phyloP scores from a whole-genome alignment of 1,140 invertebrate genomes.

The Lepidurus arcticus region DNA sequence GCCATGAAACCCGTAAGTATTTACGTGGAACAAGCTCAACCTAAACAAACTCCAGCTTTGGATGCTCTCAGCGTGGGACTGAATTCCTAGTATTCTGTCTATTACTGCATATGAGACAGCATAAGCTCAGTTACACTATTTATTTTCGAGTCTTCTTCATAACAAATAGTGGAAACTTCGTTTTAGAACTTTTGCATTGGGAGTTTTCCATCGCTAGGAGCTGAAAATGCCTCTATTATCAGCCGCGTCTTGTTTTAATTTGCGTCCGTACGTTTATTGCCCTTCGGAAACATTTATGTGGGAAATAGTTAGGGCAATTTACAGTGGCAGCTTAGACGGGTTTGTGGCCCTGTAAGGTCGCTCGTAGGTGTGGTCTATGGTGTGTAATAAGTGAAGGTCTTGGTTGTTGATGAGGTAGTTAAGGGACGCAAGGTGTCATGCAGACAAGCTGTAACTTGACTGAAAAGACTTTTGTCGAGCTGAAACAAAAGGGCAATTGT shows the following conservation, averaged over 20 bases:
- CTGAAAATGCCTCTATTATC: background rate
- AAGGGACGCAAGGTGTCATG: background rate
- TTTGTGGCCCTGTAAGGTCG: background rate
- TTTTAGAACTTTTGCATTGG: background rate
- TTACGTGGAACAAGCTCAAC: background rate
- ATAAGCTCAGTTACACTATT: no score
- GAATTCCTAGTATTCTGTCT: no score
- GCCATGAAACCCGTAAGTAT: background rate
- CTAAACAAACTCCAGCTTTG: background rate
- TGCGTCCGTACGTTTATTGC: background rate
- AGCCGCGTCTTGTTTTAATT: background rate
- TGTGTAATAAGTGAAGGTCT: slow-evolving; percentile 12
- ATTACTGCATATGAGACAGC: no score
- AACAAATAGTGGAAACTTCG: no score
- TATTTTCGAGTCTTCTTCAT: no score
- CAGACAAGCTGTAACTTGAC: background rate
- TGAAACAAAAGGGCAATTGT: background rate
- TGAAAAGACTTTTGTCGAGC: no score
- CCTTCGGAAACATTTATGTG: background rate
- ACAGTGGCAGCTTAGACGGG: background rate
- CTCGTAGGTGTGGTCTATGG: slow-evolving; percentile 6
- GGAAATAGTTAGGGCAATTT: background rate
- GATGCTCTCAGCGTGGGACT: no score
- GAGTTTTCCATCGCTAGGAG: background rate
- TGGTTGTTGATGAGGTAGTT: slow-evolving; percentile 8